Evolutionary conservation across 2,797 vertebrate genomes (phyloP).

Genomic region (Hirundo rustica): DNA sequence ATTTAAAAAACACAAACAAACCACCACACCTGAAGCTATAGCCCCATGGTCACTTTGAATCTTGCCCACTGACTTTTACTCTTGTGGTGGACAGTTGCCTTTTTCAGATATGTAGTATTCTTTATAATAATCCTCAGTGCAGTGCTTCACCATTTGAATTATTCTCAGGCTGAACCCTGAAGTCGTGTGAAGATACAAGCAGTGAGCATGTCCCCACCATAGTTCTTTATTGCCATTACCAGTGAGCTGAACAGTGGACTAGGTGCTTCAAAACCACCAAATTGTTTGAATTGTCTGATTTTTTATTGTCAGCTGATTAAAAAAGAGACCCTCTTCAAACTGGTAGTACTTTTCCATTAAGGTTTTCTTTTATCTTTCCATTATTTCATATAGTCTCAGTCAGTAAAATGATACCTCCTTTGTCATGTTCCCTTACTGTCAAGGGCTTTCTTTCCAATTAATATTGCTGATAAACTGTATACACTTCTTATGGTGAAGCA

Average conservation of each 20-base stretch:
- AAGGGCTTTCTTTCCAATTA: background rate
- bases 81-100: background rate
- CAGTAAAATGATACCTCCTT: background rate
- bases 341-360: background rate
- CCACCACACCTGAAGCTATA: background rate
- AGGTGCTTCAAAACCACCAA: background rate
- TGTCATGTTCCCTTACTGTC: fast-evolving
- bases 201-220: background rate
- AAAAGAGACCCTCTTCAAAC: background rate
- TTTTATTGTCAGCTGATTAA: background rate
- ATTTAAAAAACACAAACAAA: background rate
- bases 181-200: background rate
- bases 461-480: background rate
- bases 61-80: background rate
- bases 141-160: background rate
- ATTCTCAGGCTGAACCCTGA: background rate
- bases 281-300: background rate
- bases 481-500: background rate
- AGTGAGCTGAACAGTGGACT: background rate
- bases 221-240: background rate
- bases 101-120: background rate
- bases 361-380: background rate
- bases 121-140: background rate
- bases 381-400: background rate
- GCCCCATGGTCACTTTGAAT: background rate